Evolutionary conservation across 2,888 invertebrate genomes (phyloP).

Genomic region (Tyria jacobaeae): DNA sequence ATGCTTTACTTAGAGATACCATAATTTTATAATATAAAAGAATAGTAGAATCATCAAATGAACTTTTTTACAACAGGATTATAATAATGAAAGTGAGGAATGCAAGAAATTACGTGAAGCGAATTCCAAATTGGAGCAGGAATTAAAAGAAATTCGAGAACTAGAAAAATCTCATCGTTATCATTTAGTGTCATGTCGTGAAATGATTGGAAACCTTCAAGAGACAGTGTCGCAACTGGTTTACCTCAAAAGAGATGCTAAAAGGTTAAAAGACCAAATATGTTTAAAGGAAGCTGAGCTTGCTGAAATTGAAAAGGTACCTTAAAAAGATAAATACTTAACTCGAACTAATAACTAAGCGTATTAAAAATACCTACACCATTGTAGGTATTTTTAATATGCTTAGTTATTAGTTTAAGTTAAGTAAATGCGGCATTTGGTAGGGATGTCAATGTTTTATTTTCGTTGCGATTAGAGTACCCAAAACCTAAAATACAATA

Average conservation of each 20-base stretch:
- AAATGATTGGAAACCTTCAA: conserved; percentile 80
- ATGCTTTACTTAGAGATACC: neutral
- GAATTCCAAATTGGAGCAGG: conserved; percentile 70
- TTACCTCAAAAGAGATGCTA: conserved; percentile 75
- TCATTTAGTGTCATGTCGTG: conserved; percentile 74
- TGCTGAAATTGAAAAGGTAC: conserved; percentile 66
- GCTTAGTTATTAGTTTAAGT: too few species aligned
- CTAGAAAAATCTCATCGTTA: conserved; percentile 79
- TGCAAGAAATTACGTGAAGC: conserved; percentile 67
- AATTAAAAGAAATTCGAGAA: conserved; percentile 73
- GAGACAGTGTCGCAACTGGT: conserved; percentile 79
- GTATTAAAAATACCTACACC: too few species aligned
- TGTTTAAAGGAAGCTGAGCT: conserved; percentile 62
- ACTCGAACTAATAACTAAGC: too few species aligned
- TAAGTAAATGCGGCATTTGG: too few species aligned
- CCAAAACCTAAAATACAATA: too few species aligned
- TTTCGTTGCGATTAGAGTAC: too few species aligned
- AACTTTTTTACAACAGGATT: conserved; percentile 57
- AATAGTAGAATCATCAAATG: neutral
- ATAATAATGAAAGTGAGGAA: conserved; percentile 69
- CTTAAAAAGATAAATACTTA: neutral
- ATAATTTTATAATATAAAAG: neutral
- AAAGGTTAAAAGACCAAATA: conserved; percentile 73
- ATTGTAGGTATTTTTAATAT: too few species aligned
- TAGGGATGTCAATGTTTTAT: too few species aligned